Percentiles rank a stretch among this genome's conserved stretches.
These are phyloP conservation scores for Mustela lutreola DNA, from an alignment of 2,113 vertebrate genomes.

Conservation along the genomic window DNA sequence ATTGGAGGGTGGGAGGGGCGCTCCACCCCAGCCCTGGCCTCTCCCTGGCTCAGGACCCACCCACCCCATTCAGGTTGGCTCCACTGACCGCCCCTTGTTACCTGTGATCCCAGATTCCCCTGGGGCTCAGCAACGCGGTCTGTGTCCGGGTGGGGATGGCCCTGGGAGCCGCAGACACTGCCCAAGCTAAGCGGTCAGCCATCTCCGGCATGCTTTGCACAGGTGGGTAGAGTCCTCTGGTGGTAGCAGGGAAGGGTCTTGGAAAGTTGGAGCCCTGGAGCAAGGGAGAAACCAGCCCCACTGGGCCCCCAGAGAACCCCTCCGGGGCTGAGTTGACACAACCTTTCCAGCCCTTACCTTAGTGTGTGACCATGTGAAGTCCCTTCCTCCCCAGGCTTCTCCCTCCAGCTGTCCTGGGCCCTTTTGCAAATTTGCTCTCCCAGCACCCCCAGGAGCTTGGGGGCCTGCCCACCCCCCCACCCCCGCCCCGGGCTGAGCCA, in stretches of 20 bases:
- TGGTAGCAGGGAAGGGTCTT: not conserved
- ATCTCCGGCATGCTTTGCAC: slow-evolving; percentile 87
- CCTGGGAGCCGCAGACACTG: slow-evolving; percentile 89
- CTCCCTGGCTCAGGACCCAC: not conserved
- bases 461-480: not conserved
- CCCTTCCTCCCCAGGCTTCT: not conserved
- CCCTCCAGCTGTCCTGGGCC: not conserved
- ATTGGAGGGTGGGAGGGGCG: too few species aligned
- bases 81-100: not conserved
- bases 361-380: not conserved
- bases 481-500: not conserved
- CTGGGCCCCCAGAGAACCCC: too few species aligned
- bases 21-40: not conserved
- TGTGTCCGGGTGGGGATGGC: slow-evolving; percentile 93
- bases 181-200: slow-evolving; percentile 87
- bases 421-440: not conserved
- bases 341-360: not conserved
- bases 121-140: slow-evolving; percentile 88
- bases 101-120: slow-evolving; percentile 88
- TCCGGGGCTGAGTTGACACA: fast-evolving
- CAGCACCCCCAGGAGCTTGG: not conserved
- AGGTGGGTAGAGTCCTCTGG: slow-evolving; percentile 85
- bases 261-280: not conserved
- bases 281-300: not conserved
- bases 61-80: fast-evolving